Evolutionary conservation across 2,888 invertebrate genomes (phyloP).

Genomic region (Dynastes hyllus): DNA sequence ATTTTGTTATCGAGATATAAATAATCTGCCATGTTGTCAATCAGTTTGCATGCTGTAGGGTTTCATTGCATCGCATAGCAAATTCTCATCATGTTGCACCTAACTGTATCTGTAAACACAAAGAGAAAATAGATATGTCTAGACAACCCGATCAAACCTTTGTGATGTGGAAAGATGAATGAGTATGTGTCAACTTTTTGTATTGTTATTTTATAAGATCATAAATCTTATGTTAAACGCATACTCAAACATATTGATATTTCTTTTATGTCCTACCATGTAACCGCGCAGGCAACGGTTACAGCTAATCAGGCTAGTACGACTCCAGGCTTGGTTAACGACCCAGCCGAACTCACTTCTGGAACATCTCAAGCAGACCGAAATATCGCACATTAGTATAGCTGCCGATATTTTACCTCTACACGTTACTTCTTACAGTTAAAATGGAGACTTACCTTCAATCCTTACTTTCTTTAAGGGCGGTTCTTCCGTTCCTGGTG

Average conservation of each 20-base stretch:
- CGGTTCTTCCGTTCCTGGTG: slow-evolving; percentile 68
- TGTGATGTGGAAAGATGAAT: slow-evolving; percentile 48
- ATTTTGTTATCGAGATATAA: slow-evolving; percentile 41
- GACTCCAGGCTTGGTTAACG: slow-evolving; percentile 68
- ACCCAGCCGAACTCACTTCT: slow-evolving; percentile 70
- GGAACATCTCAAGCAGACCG: slow-evolving; percentile 74
- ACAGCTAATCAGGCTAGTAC: slow-evolving; percentile 65
- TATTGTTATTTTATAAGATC: slow-evolving; percentile 15
- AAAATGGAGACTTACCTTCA: slow-evolving; percentile 66
- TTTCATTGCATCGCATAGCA: slow-evolving; percentile 52
- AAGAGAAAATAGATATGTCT: slow-evolving; percentile 69
- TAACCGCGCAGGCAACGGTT: slow-evolving; percentile 70
- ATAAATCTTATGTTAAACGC: slow-evolving; percentile 56
- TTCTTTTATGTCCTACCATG: slow-evolving; percentile 69
- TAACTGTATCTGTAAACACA: slow-evolving; percentile 72
- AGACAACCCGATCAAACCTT: slow-evolving; percentile 51
- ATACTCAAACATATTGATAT: slow-evolving; percentile 66
- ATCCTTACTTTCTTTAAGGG: slow-evolving; percentile 61
- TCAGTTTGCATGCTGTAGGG: slow-evolving; percentile 47
- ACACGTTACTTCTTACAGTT: slow-evolving; percentile 58
- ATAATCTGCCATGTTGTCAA: slow-evolving; percentile 46
- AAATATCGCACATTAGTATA: slow-evolving; percentile 71
- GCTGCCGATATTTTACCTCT: slow-evolving; percentile 65
- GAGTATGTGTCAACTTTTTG: slow-evolving; percentile 46
- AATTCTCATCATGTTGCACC: slow-evolving; percentile 65